These are phyloP conservation scores for Emys orbicularis DNA, from an alignment of 2,797 vertebrate genomes.

Conservation along the genomic window DNA sequence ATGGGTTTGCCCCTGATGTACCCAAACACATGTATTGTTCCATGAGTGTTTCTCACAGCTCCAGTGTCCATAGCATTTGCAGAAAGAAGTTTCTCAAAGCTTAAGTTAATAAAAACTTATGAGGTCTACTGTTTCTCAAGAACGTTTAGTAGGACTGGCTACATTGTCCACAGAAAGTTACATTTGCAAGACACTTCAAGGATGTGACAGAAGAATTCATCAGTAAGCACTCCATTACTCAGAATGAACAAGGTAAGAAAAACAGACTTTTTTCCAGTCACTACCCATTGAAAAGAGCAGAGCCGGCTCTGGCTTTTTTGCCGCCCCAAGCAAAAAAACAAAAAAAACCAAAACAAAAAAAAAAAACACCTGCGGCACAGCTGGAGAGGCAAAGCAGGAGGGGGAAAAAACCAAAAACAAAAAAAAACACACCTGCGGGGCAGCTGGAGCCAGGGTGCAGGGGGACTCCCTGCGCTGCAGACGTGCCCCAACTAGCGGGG, in stretches of 20 bases:
- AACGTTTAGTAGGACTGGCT: not conserved
- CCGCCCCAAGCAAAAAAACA: too few species aligned
- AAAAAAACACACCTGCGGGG: too few species aligned
- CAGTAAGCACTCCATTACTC: not conserved
- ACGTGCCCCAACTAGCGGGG: too few species aligned
- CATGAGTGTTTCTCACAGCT: not conserved
- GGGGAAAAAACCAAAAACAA: too few species aligned
- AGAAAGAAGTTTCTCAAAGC: too few species aligned
- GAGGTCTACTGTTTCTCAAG: too few species aligned
- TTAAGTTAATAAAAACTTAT: not conserved
- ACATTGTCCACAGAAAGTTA: not conserved
- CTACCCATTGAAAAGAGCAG: not conserved
- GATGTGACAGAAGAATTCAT: not conserved
- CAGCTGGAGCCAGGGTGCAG: too few species aligned
- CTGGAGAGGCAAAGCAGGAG: too few species aligned
- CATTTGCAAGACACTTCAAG: not conserved
- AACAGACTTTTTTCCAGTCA: not conserved
- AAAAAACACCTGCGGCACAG: too few species aligned
- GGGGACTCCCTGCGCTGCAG: too few species aligned
- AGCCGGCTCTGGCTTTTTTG: too few species aligned
- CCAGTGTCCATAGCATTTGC: not conserved
- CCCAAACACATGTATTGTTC: not conserved
- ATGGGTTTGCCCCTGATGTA: not conserved
- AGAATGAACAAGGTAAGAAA: not conserved
- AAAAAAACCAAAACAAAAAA: too few species aligned